Conservation (phyloP, 2,113 vertebrate species). For the Sus scrofa region DNA sequence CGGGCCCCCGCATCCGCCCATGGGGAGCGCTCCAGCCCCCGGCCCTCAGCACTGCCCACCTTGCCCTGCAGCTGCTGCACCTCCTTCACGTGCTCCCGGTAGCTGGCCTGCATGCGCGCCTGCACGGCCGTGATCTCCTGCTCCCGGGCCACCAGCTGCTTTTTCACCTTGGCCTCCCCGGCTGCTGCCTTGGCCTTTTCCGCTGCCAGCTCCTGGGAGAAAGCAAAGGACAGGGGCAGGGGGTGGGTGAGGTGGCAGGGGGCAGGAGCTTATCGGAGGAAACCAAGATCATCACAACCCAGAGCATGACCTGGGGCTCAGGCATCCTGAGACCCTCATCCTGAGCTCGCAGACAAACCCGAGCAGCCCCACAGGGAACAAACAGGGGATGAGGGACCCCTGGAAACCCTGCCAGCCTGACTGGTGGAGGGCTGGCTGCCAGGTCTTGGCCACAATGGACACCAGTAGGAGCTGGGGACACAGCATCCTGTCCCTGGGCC, state of each 20-base stretch:
- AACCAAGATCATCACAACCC: neutral
- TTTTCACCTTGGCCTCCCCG: constrained; percentile 92
- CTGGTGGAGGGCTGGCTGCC: neutral
- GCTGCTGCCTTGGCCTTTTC: constrained; percentile 92
- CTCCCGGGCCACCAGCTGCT: constrained; percentile 92
- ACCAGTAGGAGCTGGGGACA: neutral
- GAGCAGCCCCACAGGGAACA: neutral
- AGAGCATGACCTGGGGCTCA: neutral
- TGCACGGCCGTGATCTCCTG: constrained; percentile 93
- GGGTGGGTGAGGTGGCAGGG: neutral
- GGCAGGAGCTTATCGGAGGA: neutral
- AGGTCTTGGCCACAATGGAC: neutral
- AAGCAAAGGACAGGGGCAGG: neutral
- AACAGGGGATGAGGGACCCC: neutral
- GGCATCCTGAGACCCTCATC: neutral
- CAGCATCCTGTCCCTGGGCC: neutral
- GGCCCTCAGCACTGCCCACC: constrained; percentile 83
- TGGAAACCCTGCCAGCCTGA: neutral
- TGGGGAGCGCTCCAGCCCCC: neutral
- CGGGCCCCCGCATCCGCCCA: neutral
- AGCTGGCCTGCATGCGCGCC: constrained; percentile 96
- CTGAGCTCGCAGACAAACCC: neutral
- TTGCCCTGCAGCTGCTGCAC: constrained; percentile 95
- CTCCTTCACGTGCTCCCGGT: constrained; percentile 93
- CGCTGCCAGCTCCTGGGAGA: constrained; percentile 90